Conservation (phyloP, 1,140 invertebrate genomes). For the Eufriesea mexicana region DNA sequence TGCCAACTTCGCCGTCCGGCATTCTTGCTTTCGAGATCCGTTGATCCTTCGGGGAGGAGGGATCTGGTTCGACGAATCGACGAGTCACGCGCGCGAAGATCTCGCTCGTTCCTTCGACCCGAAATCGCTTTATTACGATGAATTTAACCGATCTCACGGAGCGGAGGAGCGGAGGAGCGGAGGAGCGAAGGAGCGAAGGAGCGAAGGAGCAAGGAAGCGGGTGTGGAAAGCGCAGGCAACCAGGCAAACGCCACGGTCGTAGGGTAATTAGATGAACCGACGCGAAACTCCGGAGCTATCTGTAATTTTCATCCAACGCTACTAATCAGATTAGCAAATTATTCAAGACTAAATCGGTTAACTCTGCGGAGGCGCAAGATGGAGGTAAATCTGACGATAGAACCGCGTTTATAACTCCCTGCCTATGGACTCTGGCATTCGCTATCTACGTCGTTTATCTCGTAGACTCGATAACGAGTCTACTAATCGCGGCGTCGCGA, state of each 20-base stretch:
- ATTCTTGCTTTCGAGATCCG: not conserved
- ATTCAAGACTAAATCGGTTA: slow-evolving; percentile 67
- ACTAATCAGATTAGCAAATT: slow-evolving; percentile 68
- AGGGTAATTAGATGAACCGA: slow-evolving; percentile 65
- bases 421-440: not conserved
- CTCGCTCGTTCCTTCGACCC: not conserved
- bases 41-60: too few species aligned
- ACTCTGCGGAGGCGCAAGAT: slow-evolving; percentile 45
- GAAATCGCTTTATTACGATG: not conserved
- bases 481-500: not conserved
- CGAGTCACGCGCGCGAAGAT: not conserved
- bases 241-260: slow-evolving; percentile 13
- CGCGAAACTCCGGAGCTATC: slow-evolving; percentile 64
- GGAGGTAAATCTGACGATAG: slow-evolving; percentile 58
- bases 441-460: slow-evolving; percentile 34
- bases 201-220: slow-evolving; percentile 7
- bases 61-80: too few species aligned
- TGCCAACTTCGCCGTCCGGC: too few species aligned
- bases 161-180: slow-evolving; percentile 8
- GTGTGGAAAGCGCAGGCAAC: slow-evolving; percentile 24
- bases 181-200: too few species aligned
- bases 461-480: slow-evolving; percentile 32
- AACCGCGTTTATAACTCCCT: slow-evolving; percentile 20
- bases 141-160: slow-evolving; percentile 33
- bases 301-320: slow-evolving; percentile 66